A percentile compares a stretch with the other conserved stretches of the same genome.
Evolutionary conservation across 1,140 invertebrate genomes (phyloP).

Genomic region (Cotesia vestalis): DNA sequence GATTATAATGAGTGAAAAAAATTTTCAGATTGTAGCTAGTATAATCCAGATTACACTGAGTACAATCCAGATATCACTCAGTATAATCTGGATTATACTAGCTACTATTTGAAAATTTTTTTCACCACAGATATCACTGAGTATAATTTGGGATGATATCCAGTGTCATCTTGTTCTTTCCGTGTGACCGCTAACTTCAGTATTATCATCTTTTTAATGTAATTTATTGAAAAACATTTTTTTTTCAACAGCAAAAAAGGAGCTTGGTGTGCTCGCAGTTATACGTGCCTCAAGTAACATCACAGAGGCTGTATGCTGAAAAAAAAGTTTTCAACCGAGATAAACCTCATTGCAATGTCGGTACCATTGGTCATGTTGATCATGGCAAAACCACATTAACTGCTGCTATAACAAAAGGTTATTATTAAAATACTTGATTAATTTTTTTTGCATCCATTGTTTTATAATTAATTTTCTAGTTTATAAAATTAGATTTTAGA

Average conservation of each 20-base stretch:
- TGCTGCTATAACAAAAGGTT: constrained; percentile 94
- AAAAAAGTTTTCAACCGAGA: constrained; percentile 79
- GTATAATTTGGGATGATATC: too few species aligned
- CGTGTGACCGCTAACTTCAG: too few species aligned
- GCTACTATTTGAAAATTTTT: too few species aligned
- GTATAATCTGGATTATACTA: too few species aligned
- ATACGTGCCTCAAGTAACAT: constrained; percentile 50
- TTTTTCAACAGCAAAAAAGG: constrained; percentile 45
- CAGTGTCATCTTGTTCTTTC: too few species aligned
- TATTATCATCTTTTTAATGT: not conserved
- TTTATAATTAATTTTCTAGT: constrained; percentile 17
- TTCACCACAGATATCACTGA: too few species aligned
- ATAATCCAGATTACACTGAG: too few species aligned
- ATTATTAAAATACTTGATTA: not conserved
- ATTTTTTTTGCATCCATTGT: constrained; percentile 19
- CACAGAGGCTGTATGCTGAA: constrained; percentile 70
- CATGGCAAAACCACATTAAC: constrained; percentile 99
- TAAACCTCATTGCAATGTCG: constrained; percentile 98
- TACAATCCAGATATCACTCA: too few species aligned
- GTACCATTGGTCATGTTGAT: constrained; percentile 99
- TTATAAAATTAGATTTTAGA: not conserved
- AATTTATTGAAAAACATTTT: constrained; percentile 20
- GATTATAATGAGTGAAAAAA: too few species aligned
- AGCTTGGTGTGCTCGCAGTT: constrained; percentile 41
- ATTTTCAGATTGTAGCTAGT: too few species aligned